Evolutionary conservation across 2,888 invertebrate species (phyloP), one percentile per base, ranked within the genome.

Genomic region (Hydrotaea cyrtoneurina): DNA sequence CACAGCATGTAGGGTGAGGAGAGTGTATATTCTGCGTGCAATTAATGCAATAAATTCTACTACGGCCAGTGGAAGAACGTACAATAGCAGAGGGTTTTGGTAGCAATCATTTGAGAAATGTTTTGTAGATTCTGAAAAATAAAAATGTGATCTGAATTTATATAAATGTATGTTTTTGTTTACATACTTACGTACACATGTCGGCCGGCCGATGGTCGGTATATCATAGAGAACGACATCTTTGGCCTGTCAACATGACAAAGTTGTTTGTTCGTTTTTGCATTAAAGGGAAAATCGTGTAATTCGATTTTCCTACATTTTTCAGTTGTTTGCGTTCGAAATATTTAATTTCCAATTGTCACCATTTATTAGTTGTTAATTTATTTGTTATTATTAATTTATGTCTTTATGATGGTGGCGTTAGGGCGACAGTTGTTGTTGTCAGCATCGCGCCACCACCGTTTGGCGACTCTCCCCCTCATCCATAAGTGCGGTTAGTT

Each of bases 401-500:
- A 39, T 39, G 39, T 10, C 39, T 39, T 13, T 4, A 39, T 39
- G 39, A 10, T 39, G 39, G 13, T 39, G 53, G 53, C 53, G 53
- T 53, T 53, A 53, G 53, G 53, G 2, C 19, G 1, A 53, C 53
- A 46, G 7, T 10, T 46, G 46, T n/a, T 46, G 15, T 11, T n/a
- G 15, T 46, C 46, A 11, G 2, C 31, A 31, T 2, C 31, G 4
- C 1, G 2, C 19, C 1, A n/a, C 19, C 2, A 17, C 53, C 53
- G 53, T 13, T 2, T 17, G 17, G 0, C 53, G n/a, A 31, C 31
- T 7, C 7, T 31, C 31, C 3, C 7, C 53, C 71, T 53, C n/a
- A 31, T 72, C 77, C 43, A 78, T 23, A 46, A 59, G 1, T 82
- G 82, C 69, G 82, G 82, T 82, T 78, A 74, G 26, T 74, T 59